Percentiles rank a stretch among this genome's conserved stretches.
Conservation (phyloP, 2,797 vertebrate genomes). For the Catostomus latipinnis region DNA sequence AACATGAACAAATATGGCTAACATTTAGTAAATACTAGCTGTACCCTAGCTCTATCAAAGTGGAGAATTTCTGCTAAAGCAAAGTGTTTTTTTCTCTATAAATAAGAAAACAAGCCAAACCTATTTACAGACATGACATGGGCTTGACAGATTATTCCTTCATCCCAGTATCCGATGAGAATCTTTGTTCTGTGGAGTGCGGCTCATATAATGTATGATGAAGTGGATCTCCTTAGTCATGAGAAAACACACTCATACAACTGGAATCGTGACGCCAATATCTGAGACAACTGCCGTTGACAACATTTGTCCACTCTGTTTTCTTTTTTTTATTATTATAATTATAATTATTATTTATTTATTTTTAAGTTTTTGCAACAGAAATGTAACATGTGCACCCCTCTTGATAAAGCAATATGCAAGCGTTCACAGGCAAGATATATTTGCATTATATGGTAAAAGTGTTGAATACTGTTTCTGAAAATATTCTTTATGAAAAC, state of each 20-base stretch:
- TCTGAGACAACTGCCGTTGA: too few species aligned
- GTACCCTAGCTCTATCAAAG: background rate
- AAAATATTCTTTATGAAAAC: constrained; percentile 22
- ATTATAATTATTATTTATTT: too few species aligned
- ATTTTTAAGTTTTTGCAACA: too few species aligned
- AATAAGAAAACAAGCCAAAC: constrained; percentile 23
- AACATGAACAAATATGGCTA: background rate
- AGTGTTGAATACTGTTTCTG: constrained; percentile 8
- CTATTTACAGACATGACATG: background rate
- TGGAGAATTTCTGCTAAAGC: background rate
- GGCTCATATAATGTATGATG: too few species aligned
- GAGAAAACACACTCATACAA: too few species aligned
- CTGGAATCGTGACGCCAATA: background rate
- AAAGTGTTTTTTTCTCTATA: constrained; percentile 22
- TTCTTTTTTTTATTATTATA: too few species aligned
- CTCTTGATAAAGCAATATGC: constrained; percentile 49
- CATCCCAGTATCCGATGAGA: constrained; percentile 1
- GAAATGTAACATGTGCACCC: background rate
- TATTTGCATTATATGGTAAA: constrained; percentile 10
- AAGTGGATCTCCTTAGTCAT: too few species aligned
- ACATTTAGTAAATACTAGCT: background rate
- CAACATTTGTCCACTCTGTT: background rate
- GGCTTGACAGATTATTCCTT: background rate
- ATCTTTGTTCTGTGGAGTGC: background rate
- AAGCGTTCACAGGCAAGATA: constrained; percentile 10